These are phyloP conservation scores for Drosophila kuntzei DNA, from an alignment of 2,888 invertebrate species.

Conservation along the genomic window DNA sequence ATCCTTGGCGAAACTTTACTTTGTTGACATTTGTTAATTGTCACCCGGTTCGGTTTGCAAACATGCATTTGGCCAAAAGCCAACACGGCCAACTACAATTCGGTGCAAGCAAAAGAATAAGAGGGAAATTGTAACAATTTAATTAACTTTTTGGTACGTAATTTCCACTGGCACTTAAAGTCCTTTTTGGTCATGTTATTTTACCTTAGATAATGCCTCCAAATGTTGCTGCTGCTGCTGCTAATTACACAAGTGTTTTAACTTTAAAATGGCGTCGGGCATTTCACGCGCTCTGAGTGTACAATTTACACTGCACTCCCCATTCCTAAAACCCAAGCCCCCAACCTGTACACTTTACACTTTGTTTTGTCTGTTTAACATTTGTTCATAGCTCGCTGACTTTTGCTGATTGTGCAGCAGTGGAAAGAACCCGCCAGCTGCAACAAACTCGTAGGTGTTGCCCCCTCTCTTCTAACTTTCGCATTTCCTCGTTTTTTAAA, in stretches of 20 bases:
- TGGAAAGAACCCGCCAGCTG: conserved; percentile 37
- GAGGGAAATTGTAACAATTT: conserved; percentile 70
- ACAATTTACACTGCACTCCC: conserved; percentile 50
- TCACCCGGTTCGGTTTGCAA: conserved; percentile 54
- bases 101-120: conserved; percentile 22
- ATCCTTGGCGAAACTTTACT: conserved; percentile 44
- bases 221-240: conserved; percentile 34
- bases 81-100: conserved; percentile 59
- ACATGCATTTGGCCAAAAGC: conserved; percentile 78
- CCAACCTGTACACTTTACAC: conserved; percentile 49
- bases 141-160: conserved; percentile 71
- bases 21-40: conserved; percentile 78
- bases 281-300: conserved; percentile 59
- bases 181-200: conserved; percentile 18
- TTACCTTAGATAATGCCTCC: conserved; percentile 39
- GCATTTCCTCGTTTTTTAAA: not conserved
- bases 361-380: conserved; percentile 78
- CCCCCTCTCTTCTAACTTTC: conserved; percentile 16
- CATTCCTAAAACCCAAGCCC: conserved; percentile 8
- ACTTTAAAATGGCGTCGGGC: conserved; percentile 65
- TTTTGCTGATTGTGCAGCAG: conserved; percentile 73
- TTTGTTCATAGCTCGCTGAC: conserved; percentile 76
- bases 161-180: conserved; percentile 65
- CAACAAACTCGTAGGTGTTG: conserved; percentile 40
- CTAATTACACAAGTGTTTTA: conserved; percentile 77